These are phyloP conservation scores for Zaprionus ornatus DNA, from an alignment of 1,140 invertebrate species.

Conservation along the genomic window DNA sequence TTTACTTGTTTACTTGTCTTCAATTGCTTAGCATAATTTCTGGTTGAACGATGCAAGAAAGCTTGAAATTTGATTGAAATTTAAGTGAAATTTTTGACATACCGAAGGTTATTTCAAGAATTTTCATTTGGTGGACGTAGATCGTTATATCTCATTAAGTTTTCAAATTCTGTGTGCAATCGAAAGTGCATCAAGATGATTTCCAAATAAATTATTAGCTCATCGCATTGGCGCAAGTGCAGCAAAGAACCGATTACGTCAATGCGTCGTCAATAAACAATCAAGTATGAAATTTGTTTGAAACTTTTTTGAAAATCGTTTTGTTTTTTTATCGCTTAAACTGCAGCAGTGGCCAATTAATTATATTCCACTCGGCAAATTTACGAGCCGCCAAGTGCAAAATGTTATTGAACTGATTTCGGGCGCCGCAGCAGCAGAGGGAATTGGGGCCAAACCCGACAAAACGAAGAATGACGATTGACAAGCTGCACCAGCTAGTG, in stretches of 20 bases:
- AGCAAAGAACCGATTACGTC: constrained; percentile 42
- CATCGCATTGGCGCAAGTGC: constrained; percentile 27
- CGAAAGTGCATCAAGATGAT: constrained; percentile 5
- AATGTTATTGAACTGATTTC: constrained; percentile 80
- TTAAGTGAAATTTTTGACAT: constrained; percentile 5
- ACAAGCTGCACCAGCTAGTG: constrained; percentile 44
- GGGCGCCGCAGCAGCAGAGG: constrained; percentile 36
- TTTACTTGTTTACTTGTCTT: constrained; percentile 52
- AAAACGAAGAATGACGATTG: constrained; percentile 53
- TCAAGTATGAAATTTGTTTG: constrained; percentile 16
- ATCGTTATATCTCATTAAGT: constrained; percentile 16
- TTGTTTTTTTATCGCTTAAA: constrained; percentile 34
- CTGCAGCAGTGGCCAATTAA: constrained; percentile 75
- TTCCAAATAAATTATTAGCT: constrained; percentile 29
- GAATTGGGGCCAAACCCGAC: constrained; percentile 64
- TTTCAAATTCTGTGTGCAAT: constrained; percentile 16
- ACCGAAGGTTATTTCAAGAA: constrained; percentile 1
- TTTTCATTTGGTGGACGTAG: constrained; percentile 12
- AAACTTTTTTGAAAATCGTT: constrained; percentile 25
- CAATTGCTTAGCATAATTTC: constrained; percentile 40
- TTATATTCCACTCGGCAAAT: constrained; percentile 71
- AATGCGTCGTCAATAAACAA: constrained; percentile 41
- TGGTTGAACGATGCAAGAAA: neutral
- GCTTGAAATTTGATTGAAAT: constrained; percentile 7
- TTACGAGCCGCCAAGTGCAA: constrained; percentile 69